Evolutionary conservation across 2,888 invertebrate species (phyloP), one percentile per base, ranked within the genome.

Genomic region (Panzeria rudis): DNA sequence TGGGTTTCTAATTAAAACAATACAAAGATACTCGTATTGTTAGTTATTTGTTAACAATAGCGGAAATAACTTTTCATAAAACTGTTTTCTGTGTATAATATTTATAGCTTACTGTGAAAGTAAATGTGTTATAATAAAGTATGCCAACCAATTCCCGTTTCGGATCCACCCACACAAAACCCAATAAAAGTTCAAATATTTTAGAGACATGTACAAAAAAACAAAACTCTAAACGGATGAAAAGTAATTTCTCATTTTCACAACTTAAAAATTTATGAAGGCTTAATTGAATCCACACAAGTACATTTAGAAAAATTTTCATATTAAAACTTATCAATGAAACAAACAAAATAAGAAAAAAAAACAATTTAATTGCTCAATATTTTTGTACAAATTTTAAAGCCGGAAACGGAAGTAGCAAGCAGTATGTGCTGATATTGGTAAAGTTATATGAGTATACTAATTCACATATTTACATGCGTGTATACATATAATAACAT

Each of bases 381-480:
- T n/a, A 15, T 54, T 59, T 50, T 13, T 69, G 41, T 78, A 38
- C 15, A 41, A 69, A 78, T 62, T 71, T 62, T 72, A 62, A 66
- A 81, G 68, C 84, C 84, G 86, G 84, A 87, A 86, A 83, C 86
- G 86, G 87, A 87, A 68, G 72, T 52, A 52, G 2, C 7, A 20
- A 35, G 3, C 17, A 35, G 38, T 20, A 32, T 68, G 25, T 56
- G 38, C 2, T 52, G 35, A 25, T 62, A 13, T 3, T 54, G 41
- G 13, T 59, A 29, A 54, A 41, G 15, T 61, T 75, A 23, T 71
- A 20, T 44, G 9, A 17, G 17, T 13, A 44, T 25, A 17, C n/a
- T 17, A 41, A 35, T 54, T 9, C 29, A n/a, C 35, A 29, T 29
- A 3, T 29, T 8, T 23, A 20, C 35, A 3, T 62, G 9, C 3